A percentile compares a stretch with the other conserved stretches of the same genome.
Evolutionary conservation across 2,797 vertebrate species (phyloP).

Genomic region (Huso huso): DNA sequence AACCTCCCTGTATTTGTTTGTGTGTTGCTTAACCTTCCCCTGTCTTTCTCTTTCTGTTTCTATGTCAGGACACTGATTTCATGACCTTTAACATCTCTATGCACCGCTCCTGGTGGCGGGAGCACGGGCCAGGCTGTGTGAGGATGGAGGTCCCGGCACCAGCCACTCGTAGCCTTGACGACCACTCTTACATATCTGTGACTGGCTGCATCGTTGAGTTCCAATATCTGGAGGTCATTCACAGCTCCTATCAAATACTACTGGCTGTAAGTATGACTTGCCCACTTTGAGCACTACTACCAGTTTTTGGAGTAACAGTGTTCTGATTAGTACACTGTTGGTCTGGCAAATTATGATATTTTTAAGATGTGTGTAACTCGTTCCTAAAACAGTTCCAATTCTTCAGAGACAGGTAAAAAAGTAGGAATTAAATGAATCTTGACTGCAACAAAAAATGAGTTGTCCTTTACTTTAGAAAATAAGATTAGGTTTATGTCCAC

Average conservation of each 20-base stretch:
- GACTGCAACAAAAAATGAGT: no score
- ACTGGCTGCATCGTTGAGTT: slow-evolving; percentile 71
- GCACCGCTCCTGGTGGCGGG: slow-evolving; percentile 75
- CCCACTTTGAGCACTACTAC: no score
- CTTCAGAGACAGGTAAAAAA: no score
- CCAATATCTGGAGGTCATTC: slow-evolving; percentile 74
- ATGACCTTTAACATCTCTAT: slow-evolving; percentile 79
- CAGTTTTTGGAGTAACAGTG: no score
- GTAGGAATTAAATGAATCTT: no score
- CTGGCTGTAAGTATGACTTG: slow-evolving; percentile 60
- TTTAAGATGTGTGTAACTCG: no score
- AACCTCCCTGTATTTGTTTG: no score
- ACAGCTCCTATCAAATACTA: slow-evolving; percentile 68
- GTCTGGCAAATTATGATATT: no score
- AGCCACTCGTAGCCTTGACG: slow-evolving; percentile 53
- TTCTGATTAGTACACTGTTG: no score
- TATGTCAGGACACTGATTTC: slow-evolving; percentile 61
- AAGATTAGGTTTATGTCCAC: no score
- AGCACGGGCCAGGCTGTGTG: slow-evolving; percentile 68
- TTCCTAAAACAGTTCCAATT: no score
- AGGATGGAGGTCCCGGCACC: slow-evolving; percentile 62
- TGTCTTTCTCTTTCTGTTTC: not conserved
- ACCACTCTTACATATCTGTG: slow-evolving; percentile 68
- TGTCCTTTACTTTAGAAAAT: no score
- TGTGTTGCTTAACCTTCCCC: not conserved